Evolutionary conservation across 2,797 vertebrate species (phyloP).

Genomic region (Cyclopterus lumpus): DNA sequence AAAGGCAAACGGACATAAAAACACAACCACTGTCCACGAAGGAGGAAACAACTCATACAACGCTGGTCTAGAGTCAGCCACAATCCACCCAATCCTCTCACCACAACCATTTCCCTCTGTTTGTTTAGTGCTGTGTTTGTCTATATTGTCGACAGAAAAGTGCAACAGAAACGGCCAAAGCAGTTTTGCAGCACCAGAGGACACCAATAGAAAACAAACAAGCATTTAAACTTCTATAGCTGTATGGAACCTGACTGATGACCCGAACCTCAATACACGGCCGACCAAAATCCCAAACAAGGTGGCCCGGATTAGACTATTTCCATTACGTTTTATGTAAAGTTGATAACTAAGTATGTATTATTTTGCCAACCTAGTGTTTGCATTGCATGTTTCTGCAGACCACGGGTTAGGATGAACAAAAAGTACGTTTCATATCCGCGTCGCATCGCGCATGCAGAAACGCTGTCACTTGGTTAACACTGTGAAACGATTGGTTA

Average conservation of each 20-base stretch:
- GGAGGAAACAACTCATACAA: slow-evolving; percentile 26
- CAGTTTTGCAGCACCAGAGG: slow-evolving; percentile 40
- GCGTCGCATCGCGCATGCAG: background rate
- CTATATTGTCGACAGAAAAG: slow-evolving; percentile 5
- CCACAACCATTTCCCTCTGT: slow-evolving; percentile 43
- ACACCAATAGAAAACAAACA: slow-evolving; percentile 30
- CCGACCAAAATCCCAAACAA: background rate
- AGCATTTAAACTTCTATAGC: background rate
- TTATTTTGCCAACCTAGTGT: background rate
- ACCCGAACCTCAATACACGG: background rate
- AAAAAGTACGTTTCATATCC: background rate
- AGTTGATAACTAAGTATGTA: background rate
- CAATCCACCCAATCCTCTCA: slow-evolving; percentile 20
- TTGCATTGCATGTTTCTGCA: background rate
- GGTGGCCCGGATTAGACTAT: background rate
- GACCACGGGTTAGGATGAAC: background rate
- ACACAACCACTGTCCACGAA: slow-evolving; percentile 6
- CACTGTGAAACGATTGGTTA: background rate
- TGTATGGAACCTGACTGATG: background rate
- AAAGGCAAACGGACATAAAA: slow-evolving; percentile 27
- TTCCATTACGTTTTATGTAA: background rate
- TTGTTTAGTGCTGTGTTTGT: slow-evolving; percentile 35
- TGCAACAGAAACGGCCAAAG: background rate
- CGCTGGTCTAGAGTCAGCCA: slow-evolving; percentile 15
- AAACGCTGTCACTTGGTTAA: background rate